phyloP scores from a whole-genome alignment of 1,140 invertebrate species.

The Drosophila guanche region DNA sequence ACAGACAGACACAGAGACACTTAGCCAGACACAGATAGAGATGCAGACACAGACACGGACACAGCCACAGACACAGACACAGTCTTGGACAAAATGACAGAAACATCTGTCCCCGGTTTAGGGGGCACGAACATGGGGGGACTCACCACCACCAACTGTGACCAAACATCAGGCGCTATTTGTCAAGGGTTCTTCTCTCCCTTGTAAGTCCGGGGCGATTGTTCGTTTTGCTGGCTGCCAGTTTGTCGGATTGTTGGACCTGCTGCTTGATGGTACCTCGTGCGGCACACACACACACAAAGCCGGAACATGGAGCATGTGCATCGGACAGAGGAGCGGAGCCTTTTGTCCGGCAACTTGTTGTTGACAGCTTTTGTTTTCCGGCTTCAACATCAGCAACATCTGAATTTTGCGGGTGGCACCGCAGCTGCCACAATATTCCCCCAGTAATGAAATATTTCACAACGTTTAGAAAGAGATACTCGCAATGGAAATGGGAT shows the following conservation, averaged over 20 bases:
- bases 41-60: conserved; percentile 21
- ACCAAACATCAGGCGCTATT: conserved; percentile 71
- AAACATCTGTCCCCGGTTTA: conserved; percentile 52
- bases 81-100: conserved; percentile 42
- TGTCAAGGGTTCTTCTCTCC: conserved; percentile 59
- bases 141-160: conserved; percentile 69
- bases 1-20: conserved; percentile 20
- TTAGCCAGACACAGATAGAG: neutral
- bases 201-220: conserved; percentile 55
- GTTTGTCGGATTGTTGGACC: conserved; percentile 18
- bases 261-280: conserved; percentile 8
- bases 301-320: conserved; percentile 28
- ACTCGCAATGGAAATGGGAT: neutral
- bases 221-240: conserved; percentile 52
- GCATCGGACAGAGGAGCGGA: conserved; percentile 57
- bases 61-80: conserved; percentile 34
- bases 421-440: conserved; percentile 25
- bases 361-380: conserved; percentile 77
- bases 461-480: conserved; percentile 22
- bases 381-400: conserved; percentile 46
- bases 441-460: conserved; percentile 15
- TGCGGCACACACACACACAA: conserved; percentile 28
- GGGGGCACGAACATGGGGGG: neutral
- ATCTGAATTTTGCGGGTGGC: conserved; percentile 45
- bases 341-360: conserved; percentile 75